Evolutionary conservation across 92 coral and sea anemone species (phyloP), one percentile per base, ranked within the genome.

Genomic region (Epizoanthus scotinus): DNA sequence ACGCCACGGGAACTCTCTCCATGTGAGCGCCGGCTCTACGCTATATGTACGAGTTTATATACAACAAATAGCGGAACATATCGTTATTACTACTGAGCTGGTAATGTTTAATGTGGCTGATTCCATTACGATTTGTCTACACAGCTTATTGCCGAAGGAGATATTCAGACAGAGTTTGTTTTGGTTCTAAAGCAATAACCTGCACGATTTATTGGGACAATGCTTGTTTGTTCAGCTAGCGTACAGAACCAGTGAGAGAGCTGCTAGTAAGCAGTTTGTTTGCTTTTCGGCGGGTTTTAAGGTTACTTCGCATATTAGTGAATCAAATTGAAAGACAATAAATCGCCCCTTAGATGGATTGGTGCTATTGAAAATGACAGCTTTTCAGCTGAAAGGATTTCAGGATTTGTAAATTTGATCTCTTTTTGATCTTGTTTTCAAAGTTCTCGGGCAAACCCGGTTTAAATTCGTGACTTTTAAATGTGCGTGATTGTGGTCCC

Each of bases 271-370:
- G 60, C 26, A 3, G 26, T 20, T 59, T 75, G 67, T 75, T 75
- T 75, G 81, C 67, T 36, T 75, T 68, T 75, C 5, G 57, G 68
- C 31, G 40, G 40, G 40, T 34, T 34, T 34, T 34, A 0, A 34
- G 40, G 67, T 38, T 59, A 21, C 57, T 59, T 59, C 55, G 38
- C 21, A 58, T 34, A 74, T 74, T 57, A 57, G 67, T 31, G 67
- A 74, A 7, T 66, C 44, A 58, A 74, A 65, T 75, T 75, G 81
- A 75, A 75, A 75, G 81, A 75, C 27, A 59, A 75, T 40, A 40
- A 75, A 31, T 20, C 19, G 68, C 68, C 80, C 59, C 68, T 59
- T 74, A 58, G 50, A 2, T 74, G 67, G 44, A 57, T 34, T 14
- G 9, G 28, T 27, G 10, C 34, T 58, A 25, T 59, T 75, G 1